Evolutionary conservation across 2,113 vertebrate species (phyloP).

Genomic region (Paraplagusia blochii): DNA sequence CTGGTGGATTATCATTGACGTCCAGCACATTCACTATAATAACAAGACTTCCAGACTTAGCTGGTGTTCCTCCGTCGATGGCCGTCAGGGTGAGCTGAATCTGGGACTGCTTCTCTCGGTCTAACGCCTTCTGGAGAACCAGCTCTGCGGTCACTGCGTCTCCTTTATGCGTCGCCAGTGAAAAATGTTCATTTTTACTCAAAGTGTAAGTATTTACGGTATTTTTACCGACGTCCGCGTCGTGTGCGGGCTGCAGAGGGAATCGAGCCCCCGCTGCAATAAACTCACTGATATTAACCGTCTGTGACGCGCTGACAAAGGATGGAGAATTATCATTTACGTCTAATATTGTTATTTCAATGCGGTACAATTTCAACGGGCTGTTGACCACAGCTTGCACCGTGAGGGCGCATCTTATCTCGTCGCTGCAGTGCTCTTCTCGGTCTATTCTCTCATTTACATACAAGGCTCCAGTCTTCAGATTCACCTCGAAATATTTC

Average conservation of each 20-base stretch:
- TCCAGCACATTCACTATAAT: conserved; percentile 81
- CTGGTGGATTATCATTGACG: conserved; percentile 81
- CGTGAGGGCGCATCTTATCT: conserved; percentile 22
- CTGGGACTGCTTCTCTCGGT: conserved; percentile 79
- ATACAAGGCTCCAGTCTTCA: conserved; percentile 53
- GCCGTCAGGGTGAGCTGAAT: conserved; percentile 78
- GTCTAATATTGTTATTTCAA: conserved; percentile 64
- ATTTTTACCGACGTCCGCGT: conserved; percentile 70
- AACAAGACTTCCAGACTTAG: conserved; percentile 68
- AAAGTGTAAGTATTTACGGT: conserved; percentile 60
- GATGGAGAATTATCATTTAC: conserved; percentile 63
- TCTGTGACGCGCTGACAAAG: conserved; percentile 16
- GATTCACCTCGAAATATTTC: conserved; percentile 64
- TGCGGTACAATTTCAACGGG: conserved; percentile 56
- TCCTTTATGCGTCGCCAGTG: conserved; percentile 57
- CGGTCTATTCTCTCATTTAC: conserved; percentile 56
- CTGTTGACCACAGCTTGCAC: conserved; percentile 59
- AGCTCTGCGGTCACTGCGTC: conserved; percentile 60
- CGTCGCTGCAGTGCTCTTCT: conserved; percentile 41
- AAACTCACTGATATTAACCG: conserved; percentile 15
- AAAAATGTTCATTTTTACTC: conserved; percentile 63
- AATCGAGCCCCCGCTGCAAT: conserved; percentile 53
- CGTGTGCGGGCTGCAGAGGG: conserved; percentile 40
- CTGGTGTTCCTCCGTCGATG: conserved; percentile 81
- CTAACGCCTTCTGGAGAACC: conserved; percentile 79